Base-by-base conservation (phyloP, 2,113 vertebrate genomes). In the Cepphus grylle region DNA sequence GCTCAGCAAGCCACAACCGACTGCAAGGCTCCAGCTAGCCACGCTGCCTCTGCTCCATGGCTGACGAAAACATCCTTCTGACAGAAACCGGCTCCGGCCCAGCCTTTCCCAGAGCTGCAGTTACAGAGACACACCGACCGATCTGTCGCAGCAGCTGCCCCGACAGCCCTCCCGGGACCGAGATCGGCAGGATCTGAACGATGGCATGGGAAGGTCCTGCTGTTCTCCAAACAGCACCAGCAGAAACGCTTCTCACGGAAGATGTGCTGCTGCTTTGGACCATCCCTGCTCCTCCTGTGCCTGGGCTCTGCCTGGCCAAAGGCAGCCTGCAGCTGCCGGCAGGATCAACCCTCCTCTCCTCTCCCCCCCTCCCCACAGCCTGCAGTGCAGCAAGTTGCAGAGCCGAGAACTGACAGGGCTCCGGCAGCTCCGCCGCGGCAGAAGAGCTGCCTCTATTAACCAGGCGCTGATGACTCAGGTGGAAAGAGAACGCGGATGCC, bases 391-490 rank as follows among this genome's bases (percentile, higher is more conserved):
- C 61, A 38, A n/a, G 43, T 7, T 23, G 55, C 47, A 38, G 74
- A 79, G 62, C 18, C 0, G 20, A 26, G 47, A 10, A 12, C 1
- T 11, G 69, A 26, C 30, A 26, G 40, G 8, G 42, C 86, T 62
- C 34, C 7, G 12, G 72, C 91, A 88, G 43, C 45, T 18, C 45
- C 3, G 16, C 12, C 7, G 11, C 12, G 6, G 56, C 36, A 45
- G 43, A 17, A 15, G 88, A 77, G 65, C 85, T 22, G 65, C 34
- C 23, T 62, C 81, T 8, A 2, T 61, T 34, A 82, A 86, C 15
- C 36, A 20, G 70, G 61, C 1, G 1, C 69, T 52, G 92, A 89
- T 94, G 96, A 96, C 76, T 94, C 96, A 94, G 95, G 80, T 86
- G 43, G 50, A 90, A 42, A 1, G 4, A 73, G 63, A 55, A 55